Base-by-base conservation (phyloP, 2,113 vertebrate species). In the Plestiodon gilberti region DNA sequence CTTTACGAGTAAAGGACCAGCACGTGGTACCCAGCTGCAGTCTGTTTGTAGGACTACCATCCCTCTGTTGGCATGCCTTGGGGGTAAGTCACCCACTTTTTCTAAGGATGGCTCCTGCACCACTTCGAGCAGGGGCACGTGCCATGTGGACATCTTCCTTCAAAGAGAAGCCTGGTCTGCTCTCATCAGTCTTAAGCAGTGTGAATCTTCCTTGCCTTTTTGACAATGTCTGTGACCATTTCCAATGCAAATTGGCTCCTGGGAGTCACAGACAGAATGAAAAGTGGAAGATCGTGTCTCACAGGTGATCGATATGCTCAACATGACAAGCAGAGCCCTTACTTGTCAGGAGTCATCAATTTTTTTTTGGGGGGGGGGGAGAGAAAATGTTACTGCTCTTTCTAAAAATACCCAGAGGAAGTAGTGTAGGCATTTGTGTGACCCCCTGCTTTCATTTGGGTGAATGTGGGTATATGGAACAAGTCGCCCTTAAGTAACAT, bases 401-500 rank as follows among this genome's bases (percentile, higher is more conserved):
- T 84, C 93, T 95, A 93, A 95, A 94, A 95, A 95, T 94, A 94
- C 35, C 6, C 79, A 48, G 88, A 0, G 0, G 82, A 84, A 0
- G 0, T 81, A 90, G 89, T 0, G 52, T 83, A 90, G 92, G 87
- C 0, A 57, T 33, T 79, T 78, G 71, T 61, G 84, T 62, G 84
- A 70, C 65, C 87, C 85, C 79, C 22, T 67, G 92, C 87, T 78
- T 91, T 75, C 78, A 62, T 59, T 62, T 88, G 81, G 0, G 25
- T 91, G 90, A 33, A 38, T 0, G 57, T 43, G 87, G 81, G 83
- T 95, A 92, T 89, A 86, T 40, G 18, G 75, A 69, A 69, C 74
- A 67, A 59, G 33, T 69, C 83, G 40, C 48, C 65, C 48, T 69
- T 78, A 57, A n/a, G 84, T 30, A 70, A 70, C 33, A 71, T 61